Evolutionary conservation across 2,113 vertebrate genomes (phyloP).

Genomic region (Gymnogyps californianus): DNA sequence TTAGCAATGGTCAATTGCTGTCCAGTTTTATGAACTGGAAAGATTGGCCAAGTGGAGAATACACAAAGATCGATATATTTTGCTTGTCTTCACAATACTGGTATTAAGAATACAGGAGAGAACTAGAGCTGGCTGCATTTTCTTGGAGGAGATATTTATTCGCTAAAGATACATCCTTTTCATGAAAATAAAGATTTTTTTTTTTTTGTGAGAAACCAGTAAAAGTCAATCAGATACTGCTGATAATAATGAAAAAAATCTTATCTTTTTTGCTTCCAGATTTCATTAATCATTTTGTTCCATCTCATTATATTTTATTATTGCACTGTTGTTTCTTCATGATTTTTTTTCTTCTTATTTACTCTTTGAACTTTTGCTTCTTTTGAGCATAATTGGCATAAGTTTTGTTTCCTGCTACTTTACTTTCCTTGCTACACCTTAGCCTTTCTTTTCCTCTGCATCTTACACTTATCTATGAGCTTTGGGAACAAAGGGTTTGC

Average conservation of each 20-base stretch:
- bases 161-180: not conserved
- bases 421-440: not conserved
- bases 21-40: not conserved
- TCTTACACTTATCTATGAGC: not conserved
- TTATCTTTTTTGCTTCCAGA: not conserved
- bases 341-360: not conserved
- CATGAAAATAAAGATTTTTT: not conserved
- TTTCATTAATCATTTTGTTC: not conserved
- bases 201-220: not conserved
- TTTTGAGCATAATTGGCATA: not conserved
- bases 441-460: not conserved
- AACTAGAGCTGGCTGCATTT: not conserved
- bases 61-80: not conserved
- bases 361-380: not conserved
- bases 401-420: not conserved
- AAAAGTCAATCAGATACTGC: not conserved
- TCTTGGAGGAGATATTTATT: not conserved
- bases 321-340: not conserved
- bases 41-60: not conserved
- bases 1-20: rapidly evolving
- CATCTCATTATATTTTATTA: not conserved
- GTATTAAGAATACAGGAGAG: not conserved
- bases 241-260: not conserved
- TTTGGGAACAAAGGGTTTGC: not conserved
- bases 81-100: not conserved